phyloP scores from a whole-genome alignment of 2,888 invertebrate genomes.

The Drosophila atripex region DNA sequence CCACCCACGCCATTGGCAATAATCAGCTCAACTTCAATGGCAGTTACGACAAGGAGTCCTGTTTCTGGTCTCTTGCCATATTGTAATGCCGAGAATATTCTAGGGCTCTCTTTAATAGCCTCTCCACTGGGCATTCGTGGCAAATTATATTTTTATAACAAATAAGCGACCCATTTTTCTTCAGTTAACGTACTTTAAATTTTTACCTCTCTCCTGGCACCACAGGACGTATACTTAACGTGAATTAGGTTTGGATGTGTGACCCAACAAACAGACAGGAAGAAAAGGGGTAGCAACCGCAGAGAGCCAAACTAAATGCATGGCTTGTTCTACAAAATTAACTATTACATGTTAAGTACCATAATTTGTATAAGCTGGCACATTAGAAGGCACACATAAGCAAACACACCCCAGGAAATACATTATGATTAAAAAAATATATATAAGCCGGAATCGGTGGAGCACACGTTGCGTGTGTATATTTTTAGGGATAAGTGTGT shows the following conservation, averaged over 20 bases:
- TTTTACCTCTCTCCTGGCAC: slow-evolving; percentile 4
- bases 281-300: neutral
- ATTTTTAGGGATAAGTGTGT: slow-evolving; percentile 31
- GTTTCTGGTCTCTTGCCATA: neutral
- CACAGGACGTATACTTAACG: slow-evolving; percentile 47
- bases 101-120: slow-evolving; percentile 19
- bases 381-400: slow-evolving; percentile 44
- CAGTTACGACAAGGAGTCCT: slow-evolving; percentile 13
- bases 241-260: slow-evolving; percentile 31
- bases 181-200: neutral
- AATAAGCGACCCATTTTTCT: neutral
- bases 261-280: slow-evolving; percentile 5
- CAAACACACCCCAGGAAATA: slow-evolving; percentile 21
- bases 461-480: slow-evolving; percentile 34
- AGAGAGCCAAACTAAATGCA: slow-evolving; percentile 56
- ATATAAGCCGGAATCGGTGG: slow-evolving; percentile 10
- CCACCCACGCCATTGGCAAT: slow-evolving; percentile 17
- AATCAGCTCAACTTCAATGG: slow-evolving; percentile 43
- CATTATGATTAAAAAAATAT: slow-evolving; percentile 29
- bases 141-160: neutral
- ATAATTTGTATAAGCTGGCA: slow-evolving; percentile 67
- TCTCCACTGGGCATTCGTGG: neutral
- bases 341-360: slow-evolving; percentile 71
- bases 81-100: slow-evolving; percentile 26
- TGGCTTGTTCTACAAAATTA: slow-evolving; percentile 66